Base-by-base conservation (phyloP, 2,113 vertebrate genomes). In the Nematolebias whitei region DNA sequence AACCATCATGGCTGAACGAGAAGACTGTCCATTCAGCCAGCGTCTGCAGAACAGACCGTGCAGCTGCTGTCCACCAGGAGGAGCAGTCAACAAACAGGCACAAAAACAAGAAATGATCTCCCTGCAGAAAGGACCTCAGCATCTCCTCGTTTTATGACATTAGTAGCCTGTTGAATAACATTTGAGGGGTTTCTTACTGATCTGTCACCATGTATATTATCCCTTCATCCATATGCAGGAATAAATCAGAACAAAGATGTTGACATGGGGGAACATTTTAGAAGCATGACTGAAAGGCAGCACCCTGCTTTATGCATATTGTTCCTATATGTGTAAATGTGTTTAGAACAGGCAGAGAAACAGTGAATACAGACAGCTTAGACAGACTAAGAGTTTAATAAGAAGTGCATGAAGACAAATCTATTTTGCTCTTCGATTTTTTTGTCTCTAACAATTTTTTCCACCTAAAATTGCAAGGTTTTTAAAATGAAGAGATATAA, bases 41-140 rank as follows among this genome's bases (percentile, higher is more conserved):
- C 3, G 53, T 77, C 52, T 80, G 58, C 49, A 48, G 45, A 54
- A 41, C 32, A 49, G 68, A 58, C 29, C 15, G 23, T 57, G 20
- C 11, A 22, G 14, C 5, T 47, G 12, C 22, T 45, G 14, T 77
- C 84, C 85, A 87, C 78, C 76, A 88, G 87, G 56, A 76, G 87
- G 84, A 77, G 87, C 84, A 79, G 60, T 75, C 70, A 68, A 62
- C 59, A 71, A 2, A 62, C 55, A 29, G 26, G 7, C 26, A 29
- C 26, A 59, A 32, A 52, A 67, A 63, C 63, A 60, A 65, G 44
- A 61, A 58, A 51, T 44, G 73, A 63, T 40, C 60, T 35, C 41
- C 54, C 53, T 29, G 26, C 3, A 29, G 26, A 29, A 29, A 7
- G n/a, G n/a, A n/a, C n/a, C n/a, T 29, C 26, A 35, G 32, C 32